phyloP scores from a whole-genome alignment of 92 coral and sea anemone species.

The Scolanthus callimorphus region DNA sequence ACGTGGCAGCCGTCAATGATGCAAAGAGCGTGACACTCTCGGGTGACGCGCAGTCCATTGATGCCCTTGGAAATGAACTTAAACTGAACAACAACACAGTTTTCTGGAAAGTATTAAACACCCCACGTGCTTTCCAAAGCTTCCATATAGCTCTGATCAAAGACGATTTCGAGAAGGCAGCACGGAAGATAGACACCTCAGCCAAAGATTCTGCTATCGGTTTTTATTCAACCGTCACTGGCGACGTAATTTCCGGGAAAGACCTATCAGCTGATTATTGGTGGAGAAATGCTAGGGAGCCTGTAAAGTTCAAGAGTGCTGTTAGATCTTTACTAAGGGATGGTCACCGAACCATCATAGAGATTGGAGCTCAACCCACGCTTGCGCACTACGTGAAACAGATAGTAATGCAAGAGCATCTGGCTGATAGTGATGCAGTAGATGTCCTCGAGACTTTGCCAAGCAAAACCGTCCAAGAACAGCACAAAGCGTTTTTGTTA shows the following conservation, averaged over 20 bases:
- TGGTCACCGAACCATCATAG: conserved; percentile 35
- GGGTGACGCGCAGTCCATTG: conserved; percentile 42
- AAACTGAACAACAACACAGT: background rate
- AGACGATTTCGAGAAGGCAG: conserved; percentile 2
- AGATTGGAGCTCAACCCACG: conserved; percentile 57
- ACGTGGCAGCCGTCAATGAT: conserved; percentile 50
- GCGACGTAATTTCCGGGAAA: conserved; percentile 28
- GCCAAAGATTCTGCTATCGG: conserved; percentile 18
- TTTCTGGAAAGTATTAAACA: conserved; percentile 45
- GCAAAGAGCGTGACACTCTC: conserved; percentile 52
- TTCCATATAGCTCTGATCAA: conserved; percentile 41
- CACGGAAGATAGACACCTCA: conserved; percentile 4
- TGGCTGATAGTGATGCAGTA: conserved; percentile 1
- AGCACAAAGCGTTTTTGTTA: conserved; percentile 42
- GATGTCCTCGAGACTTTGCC: conserved; percentile 42
- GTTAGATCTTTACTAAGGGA: conserved; percentile 18
- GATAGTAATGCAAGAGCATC: conserved; percentile 25
- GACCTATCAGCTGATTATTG: conserved; percentile 29
- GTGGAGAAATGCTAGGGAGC: conserved; percentile 55
- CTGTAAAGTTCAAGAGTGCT: conserved; percentile 48
- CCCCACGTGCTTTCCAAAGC: conserved; percentile 65
- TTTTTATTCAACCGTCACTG: conserved; percentile 54
- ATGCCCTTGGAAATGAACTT: conserved; percentile 23
- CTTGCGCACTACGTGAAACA: conserved; percentile 50
- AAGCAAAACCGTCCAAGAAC: conserved; percentile 22